Base-by-base conservation (phyloP, 2,888 invertebrate genomes). In the Metopia argyrocephala region DNA sequence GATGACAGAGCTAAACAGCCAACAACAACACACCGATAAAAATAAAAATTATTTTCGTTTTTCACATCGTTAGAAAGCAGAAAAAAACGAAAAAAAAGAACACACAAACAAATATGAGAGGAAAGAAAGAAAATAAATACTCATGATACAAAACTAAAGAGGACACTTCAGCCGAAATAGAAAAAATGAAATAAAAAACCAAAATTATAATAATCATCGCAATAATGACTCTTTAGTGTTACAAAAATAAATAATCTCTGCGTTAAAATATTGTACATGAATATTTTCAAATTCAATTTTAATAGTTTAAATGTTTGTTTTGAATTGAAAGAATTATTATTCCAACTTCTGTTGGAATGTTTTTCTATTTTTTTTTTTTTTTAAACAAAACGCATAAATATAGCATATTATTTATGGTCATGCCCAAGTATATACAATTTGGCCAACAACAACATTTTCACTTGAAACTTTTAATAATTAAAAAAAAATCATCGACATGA, bases 181-280 rank as follows among this genome's bases (percentile, higher is more conserved):
- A 31, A 31, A 7, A 0, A 3, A 31, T 12, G 12, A 31, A 31
- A 31, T 12, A 31, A 2, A 31, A 0, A 31, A 31, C 5, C 12
- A 15, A 38, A 61, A 62, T 57, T 9, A 20, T 28, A 52, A 76
- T 78, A 45, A 70, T 57, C 46, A 65, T 78, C 45, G n/a, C n/a
- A n/a, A 61, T 71, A 54, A 71, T 59, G 52, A 71, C 61, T 21
- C 65, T 78, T 65, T 54, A 59, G 54, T 70, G 71, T 48, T 73
- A 56, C 48, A 56, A 78, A 73, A 78, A 73, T 73, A 57, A 70
- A 73, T 56, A 48, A n/a, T 48, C 59, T 52, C 7, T 28, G 38
- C 15, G 27, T 3, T n/a, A 45, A 27, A 38, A 27, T 28, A 31
- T 62, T 27, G n/a, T n/a, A n/a, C n/a, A n/a, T n/a, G n/a, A n/a